Conservation (phyloP, 2,888 invertebrate genomes). For the Caenorhabditis sulstoni region DNA sequence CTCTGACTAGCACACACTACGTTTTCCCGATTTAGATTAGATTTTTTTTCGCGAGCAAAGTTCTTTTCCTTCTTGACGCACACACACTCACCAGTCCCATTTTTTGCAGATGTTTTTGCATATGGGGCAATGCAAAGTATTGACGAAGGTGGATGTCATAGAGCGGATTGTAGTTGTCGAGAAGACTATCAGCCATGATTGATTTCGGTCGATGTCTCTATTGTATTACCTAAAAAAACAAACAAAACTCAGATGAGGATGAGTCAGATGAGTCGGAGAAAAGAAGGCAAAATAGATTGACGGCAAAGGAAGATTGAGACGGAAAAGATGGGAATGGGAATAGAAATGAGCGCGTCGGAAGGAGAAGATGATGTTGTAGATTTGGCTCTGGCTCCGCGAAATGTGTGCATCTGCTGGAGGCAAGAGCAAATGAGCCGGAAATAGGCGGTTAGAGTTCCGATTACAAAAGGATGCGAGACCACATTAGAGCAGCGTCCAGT, state of each 20-base stretch:
- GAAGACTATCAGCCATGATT: constrained; percentile 73
- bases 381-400: background rate
- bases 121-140: constrained; percentile 79
- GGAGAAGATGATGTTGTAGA: constrained; percentile 2
- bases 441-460: background rate
- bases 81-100: constrained; percentile 75
- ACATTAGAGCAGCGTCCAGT: background rate
- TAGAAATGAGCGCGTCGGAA: background rate
- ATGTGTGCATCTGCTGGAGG: constrained; percentile 1
- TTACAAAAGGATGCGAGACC: background rate
- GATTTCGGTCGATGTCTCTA: constrained; percentile 3
- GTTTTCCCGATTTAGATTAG: too few relatives aligned
- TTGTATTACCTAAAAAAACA: constrained; percentile 33
- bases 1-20: too few relatives aligned
- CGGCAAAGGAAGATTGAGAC: constrained; percentile 4
- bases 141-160: constrained; percentile 80
- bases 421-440: background rate
- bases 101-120: constrained; percentile 79
- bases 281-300: constrained; percentile 1
- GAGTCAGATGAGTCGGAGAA: background rate
- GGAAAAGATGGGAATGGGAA: constrained; percentile 7
- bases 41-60: background rate
- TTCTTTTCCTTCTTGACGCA: background rate
- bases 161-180: constrained; percentile 79
- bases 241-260: too few relatives aligned